Evolutionary conservation across 2,797 vertebrate genomes (phyloP), one percentile per base, ranked within the genome.

Genomic region (Acanthurus lineatus): DNA sequence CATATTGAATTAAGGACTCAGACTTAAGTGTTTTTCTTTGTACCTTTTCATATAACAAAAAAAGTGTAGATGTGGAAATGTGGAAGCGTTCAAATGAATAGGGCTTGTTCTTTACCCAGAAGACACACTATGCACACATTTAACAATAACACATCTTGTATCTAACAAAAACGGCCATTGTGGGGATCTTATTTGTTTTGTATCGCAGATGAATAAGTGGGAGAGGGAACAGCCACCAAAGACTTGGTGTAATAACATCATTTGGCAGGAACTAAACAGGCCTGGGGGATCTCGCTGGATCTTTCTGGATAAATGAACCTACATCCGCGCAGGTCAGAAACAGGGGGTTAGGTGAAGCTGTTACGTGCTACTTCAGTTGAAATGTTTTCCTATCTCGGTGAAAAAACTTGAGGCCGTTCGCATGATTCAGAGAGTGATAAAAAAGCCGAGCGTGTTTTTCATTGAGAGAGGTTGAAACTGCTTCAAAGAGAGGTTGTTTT

Each of bases 401-500:
- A 40, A 51, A 66, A 60, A 69, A 82, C 45, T 40, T 65, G 45
- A 60, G 76, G 61, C 49, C 35, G 64, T 57, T 82, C 42, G 28
- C 71, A 58, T 48, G 77, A 79, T 89, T 71, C 60, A 65, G 40
- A 38, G 65, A 38, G 67, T 42, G 73, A 81, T 77, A 69, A 82
- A 71, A 56, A 44, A 9, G 32, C 28, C 7, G 44, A 81, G 77
- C n/a, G 53, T 89, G 80, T 83, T 89, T 90, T 82, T 87, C 83
- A 82, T 80, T 79, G 82, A 58, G 73, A 84, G 81, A 87, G 60
- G 70, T 70, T 65, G 76, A 81, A 65, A 9, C 38, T 8, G 83
- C 77, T 88, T 89, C 84, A 88, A 89, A 89, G 89, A 49, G 45
- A 80, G 69, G 62, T 83, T 90, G 77, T 90, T 89, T 89, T 89